Evolutionary conservation across 2,888 invertebrate species (phyloP), one percentile per base, ranked within the genome.

Genomic region (Apantesis nais): DNA sequence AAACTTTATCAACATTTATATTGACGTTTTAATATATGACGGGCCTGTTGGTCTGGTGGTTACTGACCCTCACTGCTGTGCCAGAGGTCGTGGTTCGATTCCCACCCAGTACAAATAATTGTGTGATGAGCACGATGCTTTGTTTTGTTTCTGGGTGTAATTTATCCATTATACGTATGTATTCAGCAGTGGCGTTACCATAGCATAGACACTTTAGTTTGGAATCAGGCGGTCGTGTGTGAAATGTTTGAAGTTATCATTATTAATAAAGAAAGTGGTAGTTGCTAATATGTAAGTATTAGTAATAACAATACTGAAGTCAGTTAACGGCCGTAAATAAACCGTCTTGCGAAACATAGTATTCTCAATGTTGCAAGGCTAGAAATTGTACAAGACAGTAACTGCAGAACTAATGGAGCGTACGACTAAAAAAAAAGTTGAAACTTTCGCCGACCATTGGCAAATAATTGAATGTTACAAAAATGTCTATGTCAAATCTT

Each of bases 361-460:
- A 85, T 83, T 85, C 85, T 77, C 82, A 82, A 83, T 93, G 89
- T 92, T 90, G 93, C 88, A 94, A 93, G 88, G 85, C 85, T 89
- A 93, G 91, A 93, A 93, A 93, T 92, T 93, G 92, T 92, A 88
- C 89, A 87, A 88, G 88, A 86, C 85, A 84, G 87, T 87, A 84
- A 87, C 85, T 85, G 85, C 85, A 88, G 85, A 88, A 83, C 91
- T 92, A 94, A 89, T 94, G 91, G 93, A 94, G 93, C 95, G 94
- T 95, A 90, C 86, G 88, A 94, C 58, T 66, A 58, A 90, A 93
- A 94, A 34, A 92, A 93, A 93, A 91, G 90, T 89, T 84, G 70
- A 37, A 82, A 90, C 92, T 93, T 94, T 93, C 93, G 89, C 90
- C 85, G 80, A 78, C 74, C 73, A 81, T 93, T 94, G 87, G 90